phyloP scores from a whole-genome alignment of 2,888 invertebrate genomes.

The Pammene aurita region DNA sequence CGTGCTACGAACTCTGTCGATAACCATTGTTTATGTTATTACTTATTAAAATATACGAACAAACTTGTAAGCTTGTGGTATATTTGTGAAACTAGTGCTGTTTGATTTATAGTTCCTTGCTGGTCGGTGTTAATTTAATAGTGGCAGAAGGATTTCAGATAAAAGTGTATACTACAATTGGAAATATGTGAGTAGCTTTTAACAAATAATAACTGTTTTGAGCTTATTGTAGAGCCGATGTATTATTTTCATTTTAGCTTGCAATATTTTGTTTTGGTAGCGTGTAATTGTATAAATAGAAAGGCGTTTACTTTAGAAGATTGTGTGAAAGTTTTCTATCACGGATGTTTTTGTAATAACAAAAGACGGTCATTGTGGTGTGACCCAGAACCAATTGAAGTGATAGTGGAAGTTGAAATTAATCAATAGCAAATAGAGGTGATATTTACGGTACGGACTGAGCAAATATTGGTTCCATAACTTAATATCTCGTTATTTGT shows the following conservation, averaged over 20 bases:
- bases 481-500: no score
- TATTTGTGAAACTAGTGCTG: slow-evolving; percentile 60
- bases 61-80: slow-evolving; percentile 62
- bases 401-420: background rate
- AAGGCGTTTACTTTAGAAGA: slow-evolving; percentile 6
- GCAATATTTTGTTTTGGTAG: background rate
- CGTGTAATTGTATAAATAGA: slow-evolving; percentile 21
- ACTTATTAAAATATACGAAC: slow-evolving; percentile 57
- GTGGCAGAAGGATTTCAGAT: slow-evolving; percentile 31
- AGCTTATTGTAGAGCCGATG: slow-evolving; percentile 11
- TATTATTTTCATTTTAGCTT: background rate
- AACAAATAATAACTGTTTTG: slow-evolving; percentile 28
- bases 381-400: slow-evolving; percentile 20
- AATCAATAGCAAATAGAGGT: no score
- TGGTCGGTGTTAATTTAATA: slow-evolving; percentile 23
- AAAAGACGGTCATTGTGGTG: background rate
- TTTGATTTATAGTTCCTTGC: slow-evolving; percentile 42
- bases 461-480: no score
- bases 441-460: no score
- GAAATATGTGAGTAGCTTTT: slow-evolving; percentile 40
- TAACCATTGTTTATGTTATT: slow-evolving; percentile 61
- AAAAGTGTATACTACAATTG: slow-evolving; percentile 19
- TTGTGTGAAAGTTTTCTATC: slow-evolving; percentile 23
- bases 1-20: slow-evolving; percentile 46
- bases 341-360: slow-evolving; percentile 20